Evolutionary conservation across 2,797 vertebrate species (phyloP).

Genomic region (Mus caroli): DNA sequence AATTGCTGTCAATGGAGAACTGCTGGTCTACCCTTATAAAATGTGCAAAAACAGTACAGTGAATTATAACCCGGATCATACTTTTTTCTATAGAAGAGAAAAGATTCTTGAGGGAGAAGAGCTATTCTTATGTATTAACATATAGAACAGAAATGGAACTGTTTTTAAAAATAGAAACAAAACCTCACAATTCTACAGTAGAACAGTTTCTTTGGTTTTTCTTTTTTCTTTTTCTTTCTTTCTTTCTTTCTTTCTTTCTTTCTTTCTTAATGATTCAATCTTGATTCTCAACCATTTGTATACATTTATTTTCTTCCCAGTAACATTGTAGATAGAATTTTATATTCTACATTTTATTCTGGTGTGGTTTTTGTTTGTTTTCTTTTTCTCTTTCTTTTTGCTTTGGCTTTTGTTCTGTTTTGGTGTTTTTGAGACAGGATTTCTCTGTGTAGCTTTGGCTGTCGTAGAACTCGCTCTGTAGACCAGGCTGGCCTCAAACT

Average conservation of each 20-base stretch:
- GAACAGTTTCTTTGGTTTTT: not conserved
- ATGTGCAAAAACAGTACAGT: constrained; percentile 31
- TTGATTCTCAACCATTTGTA: constrained; percentile 6
- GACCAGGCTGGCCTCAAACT: not conserved
- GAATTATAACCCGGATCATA: constrained; percentile 54
- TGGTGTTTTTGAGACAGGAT: not conserved
- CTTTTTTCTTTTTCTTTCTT: not conserved
- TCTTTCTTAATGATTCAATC: not conserved
- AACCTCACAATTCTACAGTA: not conserved
- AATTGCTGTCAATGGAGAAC: not conserved
- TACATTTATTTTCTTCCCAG: not conserved
- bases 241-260: constrained; percentile 42
- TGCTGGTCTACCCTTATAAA: not conserved
- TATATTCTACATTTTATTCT: constrained; percentile 7
- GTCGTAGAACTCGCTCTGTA: not conserved
- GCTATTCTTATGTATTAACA: not conserved
- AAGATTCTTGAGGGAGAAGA: constrained; percentile 7
- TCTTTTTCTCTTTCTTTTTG: too few relatives aligned
- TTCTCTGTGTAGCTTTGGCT: not conserved
- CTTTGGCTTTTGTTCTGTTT: too few relatives aligned
- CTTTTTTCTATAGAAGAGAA: not conserved
- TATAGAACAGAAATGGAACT: constrained; percentile 18
- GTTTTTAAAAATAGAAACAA: constrained; percentile 19
- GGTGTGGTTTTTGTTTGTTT: not conserved
- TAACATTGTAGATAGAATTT: constrained; percentile 44